phyloP scores from a whole-genome alignment of 2,113 vertebrate species.

The Scartelaos histophorus region DNA sequence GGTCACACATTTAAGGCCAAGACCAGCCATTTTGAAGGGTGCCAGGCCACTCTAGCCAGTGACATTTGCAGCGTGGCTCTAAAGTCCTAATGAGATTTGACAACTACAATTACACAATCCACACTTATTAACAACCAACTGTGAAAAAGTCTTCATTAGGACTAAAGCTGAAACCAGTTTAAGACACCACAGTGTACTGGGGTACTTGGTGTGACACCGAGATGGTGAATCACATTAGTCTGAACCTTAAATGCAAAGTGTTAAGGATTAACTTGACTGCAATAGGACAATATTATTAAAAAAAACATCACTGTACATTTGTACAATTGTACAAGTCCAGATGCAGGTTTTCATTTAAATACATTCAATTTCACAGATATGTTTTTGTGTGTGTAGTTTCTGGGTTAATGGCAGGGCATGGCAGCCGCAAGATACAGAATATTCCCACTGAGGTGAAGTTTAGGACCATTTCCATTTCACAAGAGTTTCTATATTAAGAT shows the following conservation, averaged over 20 bases:
- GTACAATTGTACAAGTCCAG: background rate
- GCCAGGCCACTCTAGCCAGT: slow-evolving; percentile 29
- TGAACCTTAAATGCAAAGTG: background rate
- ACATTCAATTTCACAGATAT: background rate
- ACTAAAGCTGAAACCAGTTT: background rate
- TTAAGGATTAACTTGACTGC: background rate
- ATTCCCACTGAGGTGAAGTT: background rate
- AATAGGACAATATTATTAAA: background rate
- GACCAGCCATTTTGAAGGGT: slow-evolving; percentile 25
- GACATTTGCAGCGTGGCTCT: slow-evolving; percentile 21
- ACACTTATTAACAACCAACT: slow-evolving; percentile 26
- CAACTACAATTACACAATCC: slow-evolving; percentile 49
- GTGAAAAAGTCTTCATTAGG: background rate
- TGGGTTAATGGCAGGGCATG: background rate
- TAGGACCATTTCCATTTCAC: background rate
- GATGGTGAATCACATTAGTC: background rate
- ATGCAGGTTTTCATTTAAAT: slow-evolving; percentile 39
- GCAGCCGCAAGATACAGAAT: background rate
- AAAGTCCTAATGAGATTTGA: slow-evolving; percentile 52
- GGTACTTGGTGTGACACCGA: slow-evolving; percentile 10
- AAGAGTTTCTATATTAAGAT: background rate
- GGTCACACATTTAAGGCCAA: slow-evolving; percentile 17
- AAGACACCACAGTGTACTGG: slow-evolving; percentile 33
- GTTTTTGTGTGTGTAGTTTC: background rate
- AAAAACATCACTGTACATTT: background rate